Percentiles rank a stretch among this genome's conserved stretches.
phyloP scores from a whole-genome alignment of 1,140 invertebrate species.

The Sinella curviseta region DNA sequence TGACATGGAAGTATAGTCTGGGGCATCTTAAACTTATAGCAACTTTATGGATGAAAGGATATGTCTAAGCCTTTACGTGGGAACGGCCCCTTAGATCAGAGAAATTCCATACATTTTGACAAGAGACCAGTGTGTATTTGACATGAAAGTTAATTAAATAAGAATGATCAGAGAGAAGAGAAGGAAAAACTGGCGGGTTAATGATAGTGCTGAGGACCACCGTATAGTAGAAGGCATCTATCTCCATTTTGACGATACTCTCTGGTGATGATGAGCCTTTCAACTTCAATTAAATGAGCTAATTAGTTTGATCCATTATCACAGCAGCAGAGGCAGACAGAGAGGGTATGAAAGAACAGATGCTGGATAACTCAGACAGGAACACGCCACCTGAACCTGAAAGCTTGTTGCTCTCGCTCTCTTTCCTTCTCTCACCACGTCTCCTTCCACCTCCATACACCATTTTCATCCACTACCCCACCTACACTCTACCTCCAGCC shows the following conservation, averaged over 20 bases:
- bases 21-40: too few species aligned
- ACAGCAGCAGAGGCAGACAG: neutral
- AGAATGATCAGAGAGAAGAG: neutral
- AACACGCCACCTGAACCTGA: neutral
- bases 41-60: too few species aligned
- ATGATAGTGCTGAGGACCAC: too few species aligned
- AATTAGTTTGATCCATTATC: conserved; percentile 7
- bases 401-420: too few species aligned
- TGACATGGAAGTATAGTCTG: too few species aligned
- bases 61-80: neutral
- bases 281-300: neutral
- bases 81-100: neutral
- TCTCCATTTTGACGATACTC: neutral
- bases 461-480: neutral
- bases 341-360: neutral
- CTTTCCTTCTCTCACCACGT: too few species aligned
- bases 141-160: neutral
- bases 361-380: neutral
- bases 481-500: neutral
- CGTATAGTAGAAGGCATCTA: neutral
- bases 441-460: neutral
- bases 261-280: neutral
- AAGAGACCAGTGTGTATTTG: neutral
- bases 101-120: neutral
- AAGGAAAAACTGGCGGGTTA: neutral